Conservation (phyloP, 2,113 vertebrate species). For the Rhynchopsitta pachyrhyncha region DNA sequence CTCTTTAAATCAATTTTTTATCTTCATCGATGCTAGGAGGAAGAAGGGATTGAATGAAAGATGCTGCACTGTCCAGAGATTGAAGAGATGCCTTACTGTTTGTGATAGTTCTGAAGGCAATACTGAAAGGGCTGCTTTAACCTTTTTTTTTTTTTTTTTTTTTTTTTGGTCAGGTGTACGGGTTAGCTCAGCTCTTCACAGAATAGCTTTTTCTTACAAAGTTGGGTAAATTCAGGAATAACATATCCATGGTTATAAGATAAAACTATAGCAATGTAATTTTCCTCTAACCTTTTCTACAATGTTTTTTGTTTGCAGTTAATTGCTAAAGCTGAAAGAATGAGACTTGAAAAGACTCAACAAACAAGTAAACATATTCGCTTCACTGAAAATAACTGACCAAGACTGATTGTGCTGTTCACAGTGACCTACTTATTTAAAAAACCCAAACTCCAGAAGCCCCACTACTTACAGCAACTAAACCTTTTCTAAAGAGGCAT, state of each 20-base stretch:
- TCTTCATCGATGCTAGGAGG: not conserved
- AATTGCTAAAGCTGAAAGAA: constrained; percentile 94
- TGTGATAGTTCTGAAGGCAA: not conserved
- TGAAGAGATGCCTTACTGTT: not conserved
- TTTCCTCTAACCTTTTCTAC: not conserved
- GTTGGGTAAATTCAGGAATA: not conserved
- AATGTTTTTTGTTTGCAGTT: constrained; percentile 75
- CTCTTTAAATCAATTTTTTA: not conserved
- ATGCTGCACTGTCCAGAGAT: not conserved
- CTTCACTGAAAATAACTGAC: constrained; percentile 85
- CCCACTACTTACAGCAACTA: not conserved
- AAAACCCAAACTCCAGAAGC: not conserved
- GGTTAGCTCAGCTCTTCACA: not conserved
- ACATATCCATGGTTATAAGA: not conserved
- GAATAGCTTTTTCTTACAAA: not conserved
- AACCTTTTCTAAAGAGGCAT: not conserved
- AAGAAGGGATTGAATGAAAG: not conserved
- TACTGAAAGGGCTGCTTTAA: not conserved
- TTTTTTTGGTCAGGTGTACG: not conserved
- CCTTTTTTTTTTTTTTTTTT: not conserved
- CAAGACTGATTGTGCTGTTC: not conserved
- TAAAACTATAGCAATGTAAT: not conserved
- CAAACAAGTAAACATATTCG: constrained; percentile 88
- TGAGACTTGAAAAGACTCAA: constrained; percentile 86
- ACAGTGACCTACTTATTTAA: not conserved